Percentiles rank a stretch among this genome's conserved stretches.
phyloP scores from a whole-genome alignment of 2,888 invertebrate genomes.

The Tholera decimalis region DNA sequence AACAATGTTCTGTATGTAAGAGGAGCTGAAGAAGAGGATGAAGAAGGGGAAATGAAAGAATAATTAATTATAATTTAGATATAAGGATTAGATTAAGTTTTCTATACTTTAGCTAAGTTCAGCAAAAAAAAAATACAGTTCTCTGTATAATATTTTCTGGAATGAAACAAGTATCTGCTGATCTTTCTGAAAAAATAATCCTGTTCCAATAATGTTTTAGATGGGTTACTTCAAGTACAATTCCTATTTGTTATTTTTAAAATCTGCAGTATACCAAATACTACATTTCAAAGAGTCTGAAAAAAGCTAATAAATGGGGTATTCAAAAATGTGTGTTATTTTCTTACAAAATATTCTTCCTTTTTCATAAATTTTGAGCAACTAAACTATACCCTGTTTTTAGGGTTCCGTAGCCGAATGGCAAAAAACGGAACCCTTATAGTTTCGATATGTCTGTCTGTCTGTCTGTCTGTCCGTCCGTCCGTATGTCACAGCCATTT shows the following conservation, averaged over 20 bases:
- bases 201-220: background rate
- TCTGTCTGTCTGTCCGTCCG: too few species aligned
- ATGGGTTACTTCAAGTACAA: background rate
- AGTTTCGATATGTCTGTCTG: too few species aligned
- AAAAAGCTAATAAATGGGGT: conserved; percentile 22
- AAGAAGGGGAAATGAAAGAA: conserved; percentile 99
- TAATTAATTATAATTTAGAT: conserved; percentile 76
- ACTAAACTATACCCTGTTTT: too few species aligned
- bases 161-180: background rate
- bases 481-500: too few species aligned
- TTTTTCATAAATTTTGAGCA: too few species aligned
- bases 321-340: conserved; percentile 5
- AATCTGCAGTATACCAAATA: conserved; percentile 4
- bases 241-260: conserved; percentile 1
- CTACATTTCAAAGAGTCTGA: conserved; percentile 19
- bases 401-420: too few species aligned
- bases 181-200: background rate
- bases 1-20: conserved; percentile 99
- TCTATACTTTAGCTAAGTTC: conserved; percentile 8
- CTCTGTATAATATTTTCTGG: conserved; percentile 17
- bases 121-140: conserved; percentile 15
- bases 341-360: background rate
- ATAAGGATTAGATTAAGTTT: conserved; percentile 50
- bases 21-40: conserved; percentile 98
- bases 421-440: too few species aligned